Evolutionary conservation across 2,888 invertebrate genomes (phyloP).

Genomic region (Tricholauxania praeusta): DNA sequence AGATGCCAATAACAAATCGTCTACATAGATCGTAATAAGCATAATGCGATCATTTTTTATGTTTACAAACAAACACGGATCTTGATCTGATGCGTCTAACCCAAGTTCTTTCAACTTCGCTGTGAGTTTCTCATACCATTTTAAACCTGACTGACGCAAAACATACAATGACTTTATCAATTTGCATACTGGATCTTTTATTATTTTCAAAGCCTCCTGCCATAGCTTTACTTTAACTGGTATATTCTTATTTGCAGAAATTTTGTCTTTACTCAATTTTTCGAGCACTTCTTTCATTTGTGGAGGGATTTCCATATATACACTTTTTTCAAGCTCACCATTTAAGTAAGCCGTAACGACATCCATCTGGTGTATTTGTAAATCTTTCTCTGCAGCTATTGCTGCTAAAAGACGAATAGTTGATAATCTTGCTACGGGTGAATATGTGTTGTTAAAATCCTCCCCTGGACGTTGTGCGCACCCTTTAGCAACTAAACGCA

Average conservation of each 20-base stretch:
- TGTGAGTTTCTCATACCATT: slow-evolving; percentile 40
- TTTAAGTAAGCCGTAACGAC: slow-evolving; percentile 41
- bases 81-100: slow-evolving; percentile 33
- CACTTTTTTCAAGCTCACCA: slow-evolving; percentile 27
- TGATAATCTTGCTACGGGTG: slow-evolving; percentile 39
- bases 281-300: slow-evolving; percentile 21
- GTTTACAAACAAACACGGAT: slow-evolving; percentile 43
- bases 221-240: slow-evolving; percentile 19
- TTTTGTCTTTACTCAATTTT: slow-evolving; percentile 12
- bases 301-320: slow-evolving; percentile 31
- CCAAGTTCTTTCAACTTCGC: slow-evolving; percentile 39
- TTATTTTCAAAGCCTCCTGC: slow-evolving; percentile 27
- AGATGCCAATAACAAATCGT: slow-evolving; percentile 45
- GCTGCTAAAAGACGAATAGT: slow-evolving; percentile 39
- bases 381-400: slow-evolving; percentile 31
- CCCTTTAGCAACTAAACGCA: slow-evolving; percentile 41
- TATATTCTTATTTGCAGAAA: slow-evolving; percentile 4
- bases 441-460: slow-evolving; percentile 41
- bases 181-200: slow-evolving; percentile 36
- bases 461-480: slow-evolving; percentile 42
- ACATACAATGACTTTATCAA: slow-evolving; percentile 43
- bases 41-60: slow-evolving; percentile 37
- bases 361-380: slow-evolving; percentile 44
- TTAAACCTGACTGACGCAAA: slow-evolving; percentile 41
- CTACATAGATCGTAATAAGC: slow-evolving; percentile 44